phyloP scores from a whole-genome alignment of 2,888 invertebrate species.

The Heteromurus nitidus region DNA sequence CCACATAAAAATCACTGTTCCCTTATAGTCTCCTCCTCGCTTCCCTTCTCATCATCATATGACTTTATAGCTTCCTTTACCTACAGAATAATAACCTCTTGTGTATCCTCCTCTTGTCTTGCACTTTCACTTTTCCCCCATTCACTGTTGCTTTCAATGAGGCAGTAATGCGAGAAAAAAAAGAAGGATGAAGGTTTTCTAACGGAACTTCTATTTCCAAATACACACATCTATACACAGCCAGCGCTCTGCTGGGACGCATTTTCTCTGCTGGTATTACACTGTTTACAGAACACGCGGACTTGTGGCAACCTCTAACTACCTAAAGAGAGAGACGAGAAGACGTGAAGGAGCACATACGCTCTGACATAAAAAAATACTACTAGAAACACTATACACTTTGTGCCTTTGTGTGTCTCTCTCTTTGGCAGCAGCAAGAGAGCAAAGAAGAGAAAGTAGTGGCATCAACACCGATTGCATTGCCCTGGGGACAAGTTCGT shows the following conservation, averaged over 20 bases:
- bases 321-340: no score
- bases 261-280: no score
- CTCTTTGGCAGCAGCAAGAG: no score
- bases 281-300: no score
- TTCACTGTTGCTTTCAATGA: not conserved
- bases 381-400: not conserved
- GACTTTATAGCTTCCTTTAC: not conserved
- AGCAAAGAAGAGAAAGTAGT: not conserved
- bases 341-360: no score
- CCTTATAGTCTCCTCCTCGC: not conserved
- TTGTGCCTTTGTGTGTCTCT: no score
- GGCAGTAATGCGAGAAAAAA: not conserved
- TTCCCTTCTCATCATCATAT: not conserved
- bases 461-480: conserved; percentile 17
- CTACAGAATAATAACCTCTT: not conserved
- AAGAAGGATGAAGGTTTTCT: not conserved
- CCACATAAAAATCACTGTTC: no score
- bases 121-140: not conserved
- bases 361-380: no score
- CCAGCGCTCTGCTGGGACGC: no score
- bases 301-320: no score
- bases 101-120: not conserved
- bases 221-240: not conserved
- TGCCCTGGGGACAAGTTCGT: conserved; percentile 25
- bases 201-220: no score